Evolutionary conservation across 2,797 vertebrate species (phyloP).

Genomic region (Chiloscyllium punctatum): DNA sequence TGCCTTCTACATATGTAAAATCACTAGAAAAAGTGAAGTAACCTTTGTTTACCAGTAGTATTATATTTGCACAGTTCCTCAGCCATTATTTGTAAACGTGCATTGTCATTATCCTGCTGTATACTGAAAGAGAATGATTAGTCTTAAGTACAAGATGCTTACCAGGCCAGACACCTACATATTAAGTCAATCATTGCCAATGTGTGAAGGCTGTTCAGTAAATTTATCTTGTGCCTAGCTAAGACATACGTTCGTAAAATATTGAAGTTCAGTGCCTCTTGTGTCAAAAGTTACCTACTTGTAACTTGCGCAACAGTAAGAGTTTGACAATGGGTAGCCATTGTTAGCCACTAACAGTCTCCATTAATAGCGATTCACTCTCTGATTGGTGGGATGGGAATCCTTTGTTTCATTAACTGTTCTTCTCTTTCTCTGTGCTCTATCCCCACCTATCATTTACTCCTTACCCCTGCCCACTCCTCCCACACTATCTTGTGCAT

Average conservation of each 20-base stretch:
- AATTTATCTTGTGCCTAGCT: background rate
- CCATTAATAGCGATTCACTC: too few species aligned
- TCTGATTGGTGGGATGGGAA: too few species aligned
- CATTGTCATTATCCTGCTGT: slow-evolving; percentile 23
- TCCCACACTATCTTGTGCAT: too few species aligned
- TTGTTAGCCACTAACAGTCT: too few species aligned
- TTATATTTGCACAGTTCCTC: background rate
- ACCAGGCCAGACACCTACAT: background rate
- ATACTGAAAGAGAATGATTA: slow-evolving; percentile 1
- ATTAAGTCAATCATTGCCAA: background rate
- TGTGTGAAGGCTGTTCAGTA: background rate
- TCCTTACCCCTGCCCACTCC: too few species aligned
- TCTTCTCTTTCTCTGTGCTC: too few species aligned
- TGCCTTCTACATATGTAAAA: background rate
- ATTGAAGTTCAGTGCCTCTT: background rate
- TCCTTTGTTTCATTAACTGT: too few species aligned
- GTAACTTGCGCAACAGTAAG: background rate
- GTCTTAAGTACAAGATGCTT: background rate
- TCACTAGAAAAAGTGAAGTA: background rate
- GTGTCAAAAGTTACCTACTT: background rate
- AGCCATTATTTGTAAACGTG: slow-evolving; percentile 7
- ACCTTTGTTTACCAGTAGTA: slow-evolving; percentile 7
- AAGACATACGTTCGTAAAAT: background rate
- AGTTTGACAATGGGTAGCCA: background rate
- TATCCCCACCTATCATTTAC: too few species aligned